phyloP scores from a whole-genome alignment of 2,888 invertebrate genomes.

The Lasius fuliginosus region DNA sequence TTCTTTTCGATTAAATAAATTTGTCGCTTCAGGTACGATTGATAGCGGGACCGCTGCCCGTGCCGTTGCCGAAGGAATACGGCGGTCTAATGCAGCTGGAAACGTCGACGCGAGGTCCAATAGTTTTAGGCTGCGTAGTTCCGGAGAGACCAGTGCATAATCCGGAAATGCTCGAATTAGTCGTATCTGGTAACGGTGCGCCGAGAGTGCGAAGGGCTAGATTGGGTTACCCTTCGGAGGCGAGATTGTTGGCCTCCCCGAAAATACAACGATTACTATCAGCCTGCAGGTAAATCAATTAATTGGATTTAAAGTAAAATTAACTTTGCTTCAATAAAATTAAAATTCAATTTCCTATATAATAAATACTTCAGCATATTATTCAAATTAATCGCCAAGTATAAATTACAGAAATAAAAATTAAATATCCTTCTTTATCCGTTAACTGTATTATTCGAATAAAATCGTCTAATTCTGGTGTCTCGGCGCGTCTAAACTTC shows the following conservation, averaged over 20 bases:
- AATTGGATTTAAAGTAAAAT: not conserved
- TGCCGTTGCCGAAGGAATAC: conserved; percentile 84
- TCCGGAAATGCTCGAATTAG: conserved; percentile 85
- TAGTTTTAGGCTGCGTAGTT: conserved; percentile 87
- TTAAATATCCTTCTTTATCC: not conserved
- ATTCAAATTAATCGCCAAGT: not conserved
- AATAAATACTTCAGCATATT: not conserved
- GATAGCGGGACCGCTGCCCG: conserved; percentile 86
- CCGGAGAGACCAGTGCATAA: conserved; percentile 85
- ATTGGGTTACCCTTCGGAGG: conserved; percentile 86
- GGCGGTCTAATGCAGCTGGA: conserved; percentile 86
- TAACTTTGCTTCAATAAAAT: not conserved
- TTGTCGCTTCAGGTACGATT: conserved; percentile 84
- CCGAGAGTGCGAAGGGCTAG: conserved; percentile 83
- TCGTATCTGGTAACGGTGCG: conserved; percentile 84
- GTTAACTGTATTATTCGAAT: not conserved
- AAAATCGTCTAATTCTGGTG: not conserved
- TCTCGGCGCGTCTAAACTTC: not conserved
- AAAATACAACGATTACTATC: conserved; percentile 87
- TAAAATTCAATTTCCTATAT: not conserved
- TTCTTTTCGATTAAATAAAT: not conserved
- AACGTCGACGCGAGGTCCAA: conserved; percentile 84
- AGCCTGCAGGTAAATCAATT: conserved; percentile 85
- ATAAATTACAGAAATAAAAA: not conserved
- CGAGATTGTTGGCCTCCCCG: conserved; percentile 86